A percentile compares a stretch with the other conserved stretches of the same genome.
Conservation (phyloP, 2,113 vertebrate genomes). For the Microcebus tavaratra region DNA sequence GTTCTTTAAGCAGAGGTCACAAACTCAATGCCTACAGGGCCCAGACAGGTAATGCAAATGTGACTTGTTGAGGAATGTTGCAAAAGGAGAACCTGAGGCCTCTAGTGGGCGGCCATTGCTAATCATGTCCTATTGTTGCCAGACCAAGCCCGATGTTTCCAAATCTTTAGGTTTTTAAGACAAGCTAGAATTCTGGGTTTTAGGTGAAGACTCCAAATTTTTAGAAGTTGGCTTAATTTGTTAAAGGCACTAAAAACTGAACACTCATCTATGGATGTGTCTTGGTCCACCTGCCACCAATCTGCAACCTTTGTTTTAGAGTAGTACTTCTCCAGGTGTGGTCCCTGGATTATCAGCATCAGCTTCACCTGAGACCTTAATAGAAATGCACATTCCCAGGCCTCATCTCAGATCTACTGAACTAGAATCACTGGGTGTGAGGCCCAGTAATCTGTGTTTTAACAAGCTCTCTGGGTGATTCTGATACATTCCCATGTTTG, state of each 20-base stretch:
- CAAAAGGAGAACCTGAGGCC: not conserved
- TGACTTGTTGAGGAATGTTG: not conserved
- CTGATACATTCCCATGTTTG: not conserved
- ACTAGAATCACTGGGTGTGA: not conserved
- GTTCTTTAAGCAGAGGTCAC: not conserved
- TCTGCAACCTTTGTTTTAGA: not conserved
- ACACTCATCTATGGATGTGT: not conserved
- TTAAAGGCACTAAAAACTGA: not conserved
- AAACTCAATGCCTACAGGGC: not conserved
- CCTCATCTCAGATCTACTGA: not conserved
- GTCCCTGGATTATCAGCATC: too few species aligned
- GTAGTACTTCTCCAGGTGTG: not conserved
- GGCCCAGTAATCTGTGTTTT: not conserved
- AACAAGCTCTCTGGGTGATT: not conserved
- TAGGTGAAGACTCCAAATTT: not conserved
- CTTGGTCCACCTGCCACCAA: not conserved
- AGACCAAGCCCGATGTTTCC: not conserved
- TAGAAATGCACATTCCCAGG: not conserved
- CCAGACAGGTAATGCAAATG: not conserved
- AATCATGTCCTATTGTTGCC: not conserved
- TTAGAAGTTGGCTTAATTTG: not conserved
- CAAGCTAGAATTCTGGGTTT: not conserved
- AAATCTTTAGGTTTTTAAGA: constrained; percentile 10
- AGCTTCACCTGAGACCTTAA: not conserved
- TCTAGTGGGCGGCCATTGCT: not conserved